These are phyloP conservation scores for Eupleurogrammus muticus DNA, from an alignment of 2,797 vertebrate genomes.

Conservation along the genomic window DNA sequence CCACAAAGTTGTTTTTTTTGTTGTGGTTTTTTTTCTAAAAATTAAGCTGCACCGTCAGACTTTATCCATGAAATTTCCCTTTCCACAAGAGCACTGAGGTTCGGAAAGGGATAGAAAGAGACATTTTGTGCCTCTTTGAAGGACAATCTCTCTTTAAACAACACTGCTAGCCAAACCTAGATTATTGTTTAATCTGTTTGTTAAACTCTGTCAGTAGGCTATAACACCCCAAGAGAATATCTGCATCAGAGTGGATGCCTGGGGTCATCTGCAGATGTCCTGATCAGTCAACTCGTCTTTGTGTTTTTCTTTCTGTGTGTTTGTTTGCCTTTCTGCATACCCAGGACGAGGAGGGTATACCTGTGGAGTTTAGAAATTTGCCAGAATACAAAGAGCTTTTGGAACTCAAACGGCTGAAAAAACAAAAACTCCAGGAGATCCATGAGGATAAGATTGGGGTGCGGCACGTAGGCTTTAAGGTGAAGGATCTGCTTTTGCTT, in stretches of 20 bases:
- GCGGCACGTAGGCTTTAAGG: conserved; percentile 94
- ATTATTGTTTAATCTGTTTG: neutral
- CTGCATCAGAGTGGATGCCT: neutral
- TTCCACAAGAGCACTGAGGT: neutral
- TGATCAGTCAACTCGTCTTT: conserved; percentile 12
- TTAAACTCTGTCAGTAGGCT: too few species aligned
- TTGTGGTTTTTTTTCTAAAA: conserved; percentile 1
- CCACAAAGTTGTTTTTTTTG: neutral
- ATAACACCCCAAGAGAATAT: conserved; percentile 12
- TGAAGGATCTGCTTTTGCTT: conserved; percentile 54
- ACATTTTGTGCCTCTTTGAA: neutral
- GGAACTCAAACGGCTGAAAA: conserved; percentile 95
- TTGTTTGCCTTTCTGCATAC: neutral
- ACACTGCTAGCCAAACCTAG: neutral
- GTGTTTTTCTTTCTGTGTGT: conserved; percentile 3
- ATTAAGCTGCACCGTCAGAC: neutral
- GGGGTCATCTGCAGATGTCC: conserved; percentile 9
- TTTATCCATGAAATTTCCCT: neutral
- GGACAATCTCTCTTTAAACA: conserved; percentile 4
- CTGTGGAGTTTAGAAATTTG: conserved; percentile 86
- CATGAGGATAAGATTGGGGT: conserved; percentile 89
- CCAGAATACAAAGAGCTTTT: conserved; percentile 97
- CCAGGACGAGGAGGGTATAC: conserved; percentile 95
- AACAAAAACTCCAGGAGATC: conserved; percentile 93
- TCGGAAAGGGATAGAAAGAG: too few species aligned